Evolutionary conservation across 2,797 vertebrate species (phyloP).

Genomic region (Myotis vivesi): DNA sequence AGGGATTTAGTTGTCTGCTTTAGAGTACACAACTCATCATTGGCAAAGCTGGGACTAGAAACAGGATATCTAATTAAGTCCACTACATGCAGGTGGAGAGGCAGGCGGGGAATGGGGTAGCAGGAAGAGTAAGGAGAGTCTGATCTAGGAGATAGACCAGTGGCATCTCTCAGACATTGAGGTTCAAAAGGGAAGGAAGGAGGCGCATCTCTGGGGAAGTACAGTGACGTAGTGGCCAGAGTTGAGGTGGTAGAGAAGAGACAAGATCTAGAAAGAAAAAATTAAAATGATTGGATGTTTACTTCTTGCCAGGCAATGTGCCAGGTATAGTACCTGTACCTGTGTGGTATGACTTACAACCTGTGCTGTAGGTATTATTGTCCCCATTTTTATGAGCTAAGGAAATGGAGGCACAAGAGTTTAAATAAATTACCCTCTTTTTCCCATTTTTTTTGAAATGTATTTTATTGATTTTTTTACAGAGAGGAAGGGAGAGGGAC

Average conservation of each 20-base stretch:
- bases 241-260: neutral
- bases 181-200: neutral
- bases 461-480: too few species aligned
- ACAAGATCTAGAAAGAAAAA: neutral
- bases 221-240: neutral
- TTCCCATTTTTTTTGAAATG: too few species aligned
- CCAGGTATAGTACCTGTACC: neutral
- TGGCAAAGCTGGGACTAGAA: neutral
- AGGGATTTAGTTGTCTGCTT: neutral
- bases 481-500: too few species aligned
- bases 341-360: neutral
- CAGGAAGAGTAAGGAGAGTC: neutral
- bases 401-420: neutral
- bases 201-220: neutral
- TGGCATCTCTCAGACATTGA: neutral
- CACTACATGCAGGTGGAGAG: neutral
- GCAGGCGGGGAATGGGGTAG: neutral
- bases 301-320: neutral
- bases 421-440: neutral
- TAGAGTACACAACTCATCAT: neutral
- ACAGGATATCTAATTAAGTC: neutral
- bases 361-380: neutral
- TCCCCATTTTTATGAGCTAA: neutral
- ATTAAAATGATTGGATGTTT: neutral
- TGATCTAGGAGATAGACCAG: neutral